Percentiles rank a stretch among this genome's conserved stretches.
These are phyloP conservation scores for Brienomyrus brachyistius DNA, from an alignment of 2,113 vertebrate species.

Conservation along the genomic window DNA sequence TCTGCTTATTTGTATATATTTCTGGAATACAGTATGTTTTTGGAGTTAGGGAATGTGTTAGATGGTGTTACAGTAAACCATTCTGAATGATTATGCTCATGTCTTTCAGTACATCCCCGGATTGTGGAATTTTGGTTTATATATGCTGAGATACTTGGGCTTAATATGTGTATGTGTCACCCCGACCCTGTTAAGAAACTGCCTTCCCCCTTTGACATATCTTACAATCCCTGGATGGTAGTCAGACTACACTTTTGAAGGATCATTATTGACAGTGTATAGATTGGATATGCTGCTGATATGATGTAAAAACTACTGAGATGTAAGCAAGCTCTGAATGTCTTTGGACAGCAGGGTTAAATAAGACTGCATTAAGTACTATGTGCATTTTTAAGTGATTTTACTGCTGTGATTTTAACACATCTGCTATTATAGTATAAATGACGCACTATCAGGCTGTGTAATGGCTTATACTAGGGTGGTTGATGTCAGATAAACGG, in stretches of 20 bases:
- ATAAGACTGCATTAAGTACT: background rate
- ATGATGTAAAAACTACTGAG: background rate
- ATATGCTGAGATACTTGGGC: background rate
- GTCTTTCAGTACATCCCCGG: background rate
- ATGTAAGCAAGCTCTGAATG: background rate
- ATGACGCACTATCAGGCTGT: background rate
- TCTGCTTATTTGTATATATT: background rate
- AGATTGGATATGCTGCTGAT: background rate
- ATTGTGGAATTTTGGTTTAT: background rate
- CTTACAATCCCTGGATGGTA: background rate
- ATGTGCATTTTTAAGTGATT: background rate
- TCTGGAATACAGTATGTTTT: background rate
- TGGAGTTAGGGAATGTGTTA: background rate
- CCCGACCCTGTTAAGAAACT: background rate
- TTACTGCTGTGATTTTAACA: background rate
- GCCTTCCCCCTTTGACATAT: background rate
- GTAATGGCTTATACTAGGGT: background rate
- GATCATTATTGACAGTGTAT: background rate
- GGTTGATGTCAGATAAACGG: background rate
- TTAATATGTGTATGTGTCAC: background rate
- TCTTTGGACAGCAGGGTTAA: background rate
- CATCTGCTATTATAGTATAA: background rate
- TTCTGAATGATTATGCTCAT: background rate
- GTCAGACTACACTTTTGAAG: background rate
- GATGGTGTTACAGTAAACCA: background rate